Conservation (phyloP, 2,888 invertebrate species). For the Eurois occulta region DNA sequence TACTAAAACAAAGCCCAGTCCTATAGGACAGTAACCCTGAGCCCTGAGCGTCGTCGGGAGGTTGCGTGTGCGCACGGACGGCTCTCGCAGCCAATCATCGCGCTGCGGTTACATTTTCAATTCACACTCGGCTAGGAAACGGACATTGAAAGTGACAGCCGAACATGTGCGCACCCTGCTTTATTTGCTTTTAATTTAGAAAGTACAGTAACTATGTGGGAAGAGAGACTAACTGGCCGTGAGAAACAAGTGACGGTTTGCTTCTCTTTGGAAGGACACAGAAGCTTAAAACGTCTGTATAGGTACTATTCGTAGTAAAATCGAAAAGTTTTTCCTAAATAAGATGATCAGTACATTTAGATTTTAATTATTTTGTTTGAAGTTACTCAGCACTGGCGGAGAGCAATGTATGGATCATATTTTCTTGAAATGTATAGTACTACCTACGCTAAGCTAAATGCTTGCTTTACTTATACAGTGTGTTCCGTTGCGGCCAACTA, state of each 20-base stretch:
- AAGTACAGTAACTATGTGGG: constrained; percentile 34
- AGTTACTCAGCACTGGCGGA: neutral
- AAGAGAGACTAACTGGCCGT: neutral
- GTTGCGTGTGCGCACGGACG: constrained; percentile 46
- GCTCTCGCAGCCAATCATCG: constrained; percentile 53
- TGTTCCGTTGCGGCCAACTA: neutral
- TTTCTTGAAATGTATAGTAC: neutral
- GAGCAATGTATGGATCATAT: neutral
- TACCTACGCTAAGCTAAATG: neutral
- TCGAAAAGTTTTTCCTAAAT: too few relatives aligned
- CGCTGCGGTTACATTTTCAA: constrained; percentile 63
- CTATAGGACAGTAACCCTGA: constrained; percentile 32
- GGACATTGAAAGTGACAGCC: constrained; percentile 62
- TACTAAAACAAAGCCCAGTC: constrained; percentile 14
- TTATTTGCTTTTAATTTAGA: constrained; percentile 63
- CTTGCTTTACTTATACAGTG: neutral
- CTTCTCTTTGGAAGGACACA: constrained; percentile 1
- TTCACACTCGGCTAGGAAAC: constrained; percentile 56
- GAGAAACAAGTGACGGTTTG: neutral
- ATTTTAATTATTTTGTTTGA: neutral
- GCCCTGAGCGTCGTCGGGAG: constrained; percentile 12
- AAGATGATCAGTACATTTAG: neutral
- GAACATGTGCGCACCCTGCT: constrained; percentile 49
- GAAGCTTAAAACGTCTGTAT: neutral
- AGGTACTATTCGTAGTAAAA: neutral